Percentiles rank a stretch among this genome's conserved stretches.
phyloP scores from a whole-genome alignment of 2,797 vertebrate genomes.

The Taenioides sp. region DNA sequence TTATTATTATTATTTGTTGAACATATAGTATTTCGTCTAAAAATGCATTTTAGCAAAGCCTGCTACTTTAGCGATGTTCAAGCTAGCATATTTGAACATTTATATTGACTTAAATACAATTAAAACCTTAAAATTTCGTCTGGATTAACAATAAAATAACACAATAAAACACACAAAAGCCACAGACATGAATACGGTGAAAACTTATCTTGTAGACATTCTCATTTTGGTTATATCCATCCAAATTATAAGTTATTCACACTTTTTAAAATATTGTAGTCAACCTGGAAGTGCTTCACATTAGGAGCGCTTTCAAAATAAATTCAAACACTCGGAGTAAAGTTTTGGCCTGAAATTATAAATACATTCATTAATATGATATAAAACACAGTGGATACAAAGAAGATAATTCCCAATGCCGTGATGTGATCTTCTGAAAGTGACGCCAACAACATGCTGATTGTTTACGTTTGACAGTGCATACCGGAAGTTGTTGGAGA shows the following conservation, averaged over 20 bases:
- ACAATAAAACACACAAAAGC: not conserved
- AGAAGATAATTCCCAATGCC: not conserved
- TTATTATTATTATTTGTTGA: not conserved
- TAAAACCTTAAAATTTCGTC: not conserved
- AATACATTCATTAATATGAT: not conserved
- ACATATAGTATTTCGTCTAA: too few species aligned
- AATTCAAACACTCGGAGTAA: not conserved
- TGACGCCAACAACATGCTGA: not conserved
- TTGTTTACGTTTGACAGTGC: conserved; percentile 40
- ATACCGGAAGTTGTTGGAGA: not conserved
- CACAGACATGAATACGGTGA: not conserved
- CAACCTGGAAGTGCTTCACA: too few species aligned
- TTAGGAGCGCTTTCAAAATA: not conserved
- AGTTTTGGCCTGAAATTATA: not conserved
- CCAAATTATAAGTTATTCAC: not conserved
- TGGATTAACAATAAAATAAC: not conserved
- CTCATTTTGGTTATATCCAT: not conserved
- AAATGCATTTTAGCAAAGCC: not conserved
- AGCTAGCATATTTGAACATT: not conserved
- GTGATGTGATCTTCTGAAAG: not conserved
- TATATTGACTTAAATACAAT: too few species aligned
- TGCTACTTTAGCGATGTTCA: not conserved
- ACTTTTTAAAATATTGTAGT: not conserved
- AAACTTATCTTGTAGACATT: not conserved
- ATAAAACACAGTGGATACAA: not conserved